Evolutionary conservation across 1,140 invertebrate species (phyloP).

Genomic region (Hypothenemus hampei): DNA sequence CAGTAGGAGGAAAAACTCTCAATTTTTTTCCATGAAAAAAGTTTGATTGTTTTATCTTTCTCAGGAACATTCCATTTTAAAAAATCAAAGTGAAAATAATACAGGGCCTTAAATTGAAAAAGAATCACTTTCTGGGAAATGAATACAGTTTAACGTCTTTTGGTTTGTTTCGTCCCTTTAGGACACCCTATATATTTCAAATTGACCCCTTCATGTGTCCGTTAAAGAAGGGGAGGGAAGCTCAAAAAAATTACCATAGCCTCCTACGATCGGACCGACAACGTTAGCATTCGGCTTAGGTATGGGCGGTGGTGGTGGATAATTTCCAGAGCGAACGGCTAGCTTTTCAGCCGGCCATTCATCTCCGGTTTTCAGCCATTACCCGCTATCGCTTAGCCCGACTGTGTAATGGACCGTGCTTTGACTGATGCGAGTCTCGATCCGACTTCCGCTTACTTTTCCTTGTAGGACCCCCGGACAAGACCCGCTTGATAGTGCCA

Average conservation of each 20-base stretch:
- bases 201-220: conserved; percentile 2
- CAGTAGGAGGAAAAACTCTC: too few relatives aligned
- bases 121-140: background rate
- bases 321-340: conserved; percentile 33
- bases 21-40: too few relatives aligned
- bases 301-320: conserved; percentile 31
- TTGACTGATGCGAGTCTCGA: conserved; percentile 37
- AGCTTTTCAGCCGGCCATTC: conserved; percentile 41
- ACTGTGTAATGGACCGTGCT: conserved; percentile 41
- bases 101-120: too few relatives aligned
- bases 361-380: conserved; percentile 42
- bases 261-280: conserved; percentile 14
- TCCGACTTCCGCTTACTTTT: conserved; percentile 22
- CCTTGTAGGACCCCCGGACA: conserved; percentile 9
- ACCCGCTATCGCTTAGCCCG: conserved; percentile 41
- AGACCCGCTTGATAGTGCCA: background rate
- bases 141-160: background rate
- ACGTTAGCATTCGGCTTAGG: too few relatives aligned
- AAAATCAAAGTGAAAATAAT: background rate
- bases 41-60: too few relatives aligned
- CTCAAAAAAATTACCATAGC: conserved; percentile 26
- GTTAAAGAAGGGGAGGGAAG: too few relatives aligned
- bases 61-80: background rate
- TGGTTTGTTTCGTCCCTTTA: conserved; percentile 1
- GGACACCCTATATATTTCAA: conserved; percentile 2